A percentile compares a stretch with the other conserved stretches of the same genome.
Evolutionary conservation across 2,113 vertebrate species (phyloP).

Genomic region (Odobenus rosmarus): DNA sequence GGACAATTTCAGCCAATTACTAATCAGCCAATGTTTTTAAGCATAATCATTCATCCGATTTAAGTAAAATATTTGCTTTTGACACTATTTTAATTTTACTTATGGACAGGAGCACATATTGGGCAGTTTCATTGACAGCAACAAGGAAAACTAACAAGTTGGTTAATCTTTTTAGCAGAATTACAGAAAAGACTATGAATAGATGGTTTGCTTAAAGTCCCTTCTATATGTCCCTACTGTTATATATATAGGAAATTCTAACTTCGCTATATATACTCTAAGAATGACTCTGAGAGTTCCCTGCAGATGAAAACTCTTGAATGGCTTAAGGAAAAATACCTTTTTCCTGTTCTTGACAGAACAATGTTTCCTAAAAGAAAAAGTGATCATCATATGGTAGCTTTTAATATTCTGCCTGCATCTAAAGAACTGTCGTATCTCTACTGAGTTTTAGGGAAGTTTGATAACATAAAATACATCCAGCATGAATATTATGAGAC

Average conservation of each 20-base stretch:
- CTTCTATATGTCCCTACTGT: background rate
- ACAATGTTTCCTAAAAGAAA: background rate
- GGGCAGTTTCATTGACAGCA: background rate
- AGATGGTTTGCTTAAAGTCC: background rate
- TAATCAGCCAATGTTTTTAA: background rate
- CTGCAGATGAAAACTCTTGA: background rate
- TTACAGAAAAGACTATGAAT: background rate
- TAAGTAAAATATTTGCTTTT: background rate
- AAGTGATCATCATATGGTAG: background rate
- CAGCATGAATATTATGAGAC: background rate
- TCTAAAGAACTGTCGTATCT: background rate
- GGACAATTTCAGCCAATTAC: background rate
- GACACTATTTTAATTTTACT: slow-evolving; percentile 34
- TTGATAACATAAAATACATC: background rate
- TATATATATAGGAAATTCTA: background rate
- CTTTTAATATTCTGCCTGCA: background rate
- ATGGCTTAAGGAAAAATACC: background rate
- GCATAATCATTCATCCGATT: background rate
- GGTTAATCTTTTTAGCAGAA: background rate
- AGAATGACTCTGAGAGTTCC: background rate
- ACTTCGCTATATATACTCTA: background rate
- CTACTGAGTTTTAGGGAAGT: background rate
- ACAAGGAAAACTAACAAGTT: background rate
- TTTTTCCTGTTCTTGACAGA: background rate
- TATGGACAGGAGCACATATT: background rate